These are phyloP conservation scores for Labeo calbasu DNA, from an alignment of 2,797 vertebrate species.

Conservation along the genomic window DNA sequence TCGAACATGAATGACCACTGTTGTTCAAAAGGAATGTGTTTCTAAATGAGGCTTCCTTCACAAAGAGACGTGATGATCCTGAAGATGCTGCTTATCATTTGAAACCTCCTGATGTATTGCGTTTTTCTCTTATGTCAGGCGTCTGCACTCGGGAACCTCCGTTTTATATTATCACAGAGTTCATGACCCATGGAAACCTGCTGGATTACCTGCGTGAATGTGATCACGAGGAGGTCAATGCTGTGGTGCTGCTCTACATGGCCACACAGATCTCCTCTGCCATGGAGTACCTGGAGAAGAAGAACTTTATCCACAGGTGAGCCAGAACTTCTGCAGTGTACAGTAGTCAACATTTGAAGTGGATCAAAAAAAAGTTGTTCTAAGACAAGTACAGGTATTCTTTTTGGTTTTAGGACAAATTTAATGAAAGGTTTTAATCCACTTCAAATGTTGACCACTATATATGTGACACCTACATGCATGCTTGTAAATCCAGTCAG, in stretches of 20 bases:
- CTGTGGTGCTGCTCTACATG: slow-evolving; percentile 98
- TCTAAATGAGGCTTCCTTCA: background rate
- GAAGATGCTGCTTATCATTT: background rate
- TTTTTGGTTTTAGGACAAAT: too few species aligned
- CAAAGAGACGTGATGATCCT: background rate
- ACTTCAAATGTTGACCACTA: too few species aligned
- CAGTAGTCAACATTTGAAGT: too few species aligned
- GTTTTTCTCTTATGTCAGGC: slow-evolving; percentile 74
- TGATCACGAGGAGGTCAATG: slow-evolving; percentile 94
- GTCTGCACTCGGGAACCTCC: slow-evolving; percentile 97
- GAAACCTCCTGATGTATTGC: background rate
- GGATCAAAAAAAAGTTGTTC: too few species aligned
- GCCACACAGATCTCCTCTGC: slow-evolving; percentile 99
- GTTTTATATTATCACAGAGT: slow-evolving; percentile 98
- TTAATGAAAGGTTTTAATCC: too few species aligned
- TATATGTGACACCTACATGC: background rate
- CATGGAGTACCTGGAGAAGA: slow-evolving; percentile 99
- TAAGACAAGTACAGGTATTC: too few species aligned
- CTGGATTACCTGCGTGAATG: slow-evolving; percentile 96
- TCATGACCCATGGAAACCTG: slow-evolving; percentile 98
- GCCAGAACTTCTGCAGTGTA: background rate
- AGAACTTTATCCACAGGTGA: slow-evolving; percentile 98
- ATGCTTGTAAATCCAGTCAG: background rate
- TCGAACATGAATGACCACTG: background rate
- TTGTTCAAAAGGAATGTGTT: background rate